phyloP scores from a whole-genome alignment of 2,888 invertebrate species.

The Pollenia griseotomentosa region DNA sequence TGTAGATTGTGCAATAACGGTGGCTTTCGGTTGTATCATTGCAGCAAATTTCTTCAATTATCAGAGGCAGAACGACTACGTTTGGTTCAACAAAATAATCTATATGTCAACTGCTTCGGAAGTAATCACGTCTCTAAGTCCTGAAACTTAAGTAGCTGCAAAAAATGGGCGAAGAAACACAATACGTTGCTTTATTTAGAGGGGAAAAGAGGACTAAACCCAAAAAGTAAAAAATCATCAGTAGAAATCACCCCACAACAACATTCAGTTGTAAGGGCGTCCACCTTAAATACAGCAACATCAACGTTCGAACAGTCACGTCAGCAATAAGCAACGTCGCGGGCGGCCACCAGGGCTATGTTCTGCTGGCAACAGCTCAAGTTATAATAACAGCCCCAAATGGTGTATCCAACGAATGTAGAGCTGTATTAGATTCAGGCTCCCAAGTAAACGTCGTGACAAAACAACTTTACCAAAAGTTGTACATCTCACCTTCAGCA shows the following conservation, averaged over 20 bases:
- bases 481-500: no score
- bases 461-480: neutral
- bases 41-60: slow-evolving; percentile 1
- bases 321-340: no score
- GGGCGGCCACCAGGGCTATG: no score
- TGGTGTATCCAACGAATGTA: neutral
- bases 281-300: no score
- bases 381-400: neutral
- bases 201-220: no score
- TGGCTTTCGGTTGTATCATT: neutral
- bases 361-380: no score
- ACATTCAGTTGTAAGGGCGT: no score
- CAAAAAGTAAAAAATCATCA: no score
- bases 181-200: no score
- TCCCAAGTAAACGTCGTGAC: neutral
- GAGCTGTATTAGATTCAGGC: neutral
- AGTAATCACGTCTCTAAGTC: neutral
- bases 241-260: no score
- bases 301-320: no score
- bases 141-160: neutral
- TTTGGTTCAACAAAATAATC: neutral
- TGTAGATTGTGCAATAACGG: neutral
- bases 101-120: neutral
- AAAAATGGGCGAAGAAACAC: no score
- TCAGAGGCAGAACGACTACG: slow-evolving; percentile 1